A percentile compares a stretch with the other conserved stretches of the same genome.
Conservation (phyloP, 2,888 invertebrate species). For the Cryptus armator region DNA sequence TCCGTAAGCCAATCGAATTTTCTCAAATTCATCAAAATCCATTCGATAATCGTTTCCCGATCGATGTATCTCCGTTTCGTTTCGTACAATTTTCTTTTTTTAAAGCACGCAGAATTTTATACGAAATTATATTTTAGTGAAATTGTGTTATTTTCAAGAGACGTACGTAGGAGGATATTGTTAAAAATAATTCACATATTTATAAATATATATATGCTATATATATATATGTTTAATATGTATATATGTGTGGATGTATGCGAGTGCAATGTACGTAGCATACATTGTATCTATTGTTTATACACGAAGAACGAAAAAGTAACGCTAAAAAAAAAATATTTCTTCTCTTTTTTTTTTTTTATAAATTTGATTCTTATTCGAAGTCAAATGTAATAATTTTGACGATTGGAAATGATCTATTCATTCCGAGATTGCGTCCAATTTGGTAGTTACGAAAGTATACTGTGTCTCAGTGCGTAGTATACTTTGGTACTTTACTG, state of each 20-base stretch:
- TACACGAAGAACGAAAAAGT: slow-evolving; percentile 36
- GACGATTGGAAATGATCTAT: slow-evolving; percentile 13
- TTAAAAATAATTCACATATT: slow-evolving; percentile 61
- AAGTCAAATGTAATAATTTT: not conserved
- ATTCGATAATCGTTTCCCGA: slow-evolving; percentile 22
- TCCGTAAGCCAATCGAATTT: not conserved
- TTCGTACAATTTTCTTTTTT: slow-evolving; percentile 26
- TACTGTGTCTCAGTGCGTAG: slow-evolving; percentile 25
- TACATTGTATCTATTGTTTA: slow-evolving; percentile 48
- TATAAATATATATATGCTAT: slow-evolving; percentile 65
- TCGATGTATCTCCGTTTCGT: slow-evolving; percentile 57
- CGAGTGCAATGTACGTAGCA: slow-evolving; percentile 44
- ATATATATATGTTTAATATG: slow-evolving; percentile 33
- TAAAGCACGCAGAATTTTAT: slow-evolving; percentile 53
- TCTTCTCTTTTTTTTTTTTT: not conserved
- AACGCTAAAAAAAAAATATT: slow-evolving; percentile 20
- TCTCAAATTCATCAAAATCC: slow-evolving; percentile 1
- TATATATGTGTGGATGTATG: slow-evolving; percentile 22
- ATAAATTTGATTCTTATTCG: slow-evolving; percentile 14
- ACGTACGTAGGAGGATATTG: slow-evolving; percentile 37
- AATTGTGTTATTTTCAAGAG: slow-evolving; percentile 44
- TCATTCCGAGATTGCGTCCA: slow-evolving; percentile 2
- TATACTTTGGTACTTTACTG: slow-evolving; percentile 21
- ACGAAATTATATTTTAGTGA: slow-evolving; percentile 37
- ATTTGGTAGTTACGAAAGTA: slow-evolving; percentile 15